Evolutionary conservation across 2,888 invertebrate species (phyloP), one percentile per base, ranked within the genome.

Genomic region (Eugnorisma glareosa): DNA sequence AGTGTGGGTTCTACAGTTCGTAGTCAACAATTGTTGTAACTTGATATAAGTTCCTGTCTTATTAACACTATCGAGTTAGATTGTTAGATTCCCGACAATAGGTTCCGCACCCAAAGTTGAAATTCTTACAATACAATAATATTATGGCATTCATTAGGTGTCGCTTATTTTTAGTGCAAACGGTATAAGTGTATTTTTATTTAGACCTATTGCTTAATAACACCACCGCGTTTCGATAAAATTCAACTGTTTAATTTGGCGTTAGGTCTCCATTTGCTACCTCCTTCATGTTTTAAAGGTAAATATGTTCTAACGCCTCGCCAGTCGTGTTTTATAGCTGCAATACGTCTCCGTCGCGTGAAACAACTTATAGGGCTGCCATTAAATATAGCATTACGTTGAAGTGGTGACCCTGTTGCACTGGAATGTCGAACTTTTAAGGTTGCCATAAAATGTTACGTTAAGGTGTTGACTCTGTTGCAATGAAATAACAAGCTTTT

Each of bases 271-370:
- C 70, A 70, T 61, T 35, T 63, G 1, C 10, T 70, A 69, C 10
- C 7, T 64, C 4, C 8, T 75, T 64, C 18, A 28, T 70, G 75
- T 64, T 73, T 54, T 43, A 67, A 63, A 77, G 67, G 81, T 77
- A 79, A 79, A 83, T 75, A 84, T 81, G 75, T 81, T 67, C 73
- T 77, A 61, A 70, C 81, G 54, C 81, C 24, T 75, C 75, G 67
- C 63, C 48, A 31, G 45, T 45, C 77, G 37, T 73, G 81, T 84
- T 84, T 81, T 77, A 84, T 77, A 40, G 83, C 61, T 63, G 63
- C 77, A 43, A 84, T 81, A 84, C 72, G 72, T 84, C 77, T 77
- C 63, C 64, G 63, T 77, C 63, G 43, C 28, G 48, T 75, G 72
- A 63, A 63, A 63, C 31, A 59, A 72, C 84, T 67, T 77, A 64